Base-by-base conservation (phyloP, 2,888 invertebrate species). In the Yponomeuta malinellus region DNA sequence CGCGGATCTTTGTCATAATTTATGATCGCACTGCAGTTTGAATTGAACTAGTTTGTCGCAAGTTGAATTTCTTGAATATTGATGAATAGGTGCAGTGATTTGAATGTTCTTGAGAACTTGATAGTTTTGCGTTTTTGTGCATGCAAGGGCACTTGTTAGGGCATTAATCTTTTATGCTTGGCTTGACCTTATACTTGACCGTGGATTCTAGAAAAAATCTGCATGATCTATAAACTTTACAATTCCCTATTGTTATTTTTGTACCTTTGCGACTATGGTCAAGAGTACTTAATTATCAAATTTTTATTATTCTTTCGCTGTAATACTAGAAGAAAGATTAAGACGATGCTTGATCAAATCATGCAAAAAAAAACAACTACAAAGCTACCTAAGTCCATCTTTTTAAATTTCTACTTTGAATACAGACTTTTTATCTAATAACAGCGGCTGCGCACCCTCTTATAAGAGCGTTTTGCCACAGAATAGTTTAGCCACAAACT, bases 31-130 rank as follows among this genome's bases (percentile, higher is more conserved):
- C 79, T 78, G 76, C 76, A 81, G 83, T 82, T 43, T 83, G 83
- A 79, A 82, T 74, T 77, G 78, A 74, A 80, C 83, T 82, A 83
- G 83, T 83, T 79, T 75, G 78, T 59, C 78, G 84, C 88, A 89
- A 90, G 90, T 89, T 77, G 91, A 83, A 84, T 87, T 87, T 88
- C 90, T 88, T 90, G 90, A 87, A 89, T 90, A 89, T 89, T 87
- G 88, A 88, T 88, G 85, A 83, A 85, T 85, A 75, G 79, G 73
- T 73, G 69, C 52, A 68, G 10, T 31, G 29, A 68, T 52, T 31
- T 65, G 48, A 68, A 71, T 73, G 71, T 72, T 74, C 85, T 83
- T 88, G 88, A 85, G 89, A 89, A 88, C 83, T 78, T 75, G 77
- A 78, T 73, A 68, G 71, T 73, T 73, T 59, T 12, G 52, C 52